Conservation (phyloP, 2,113 vertebrate species). For the Gambusia affinis region DNA sequence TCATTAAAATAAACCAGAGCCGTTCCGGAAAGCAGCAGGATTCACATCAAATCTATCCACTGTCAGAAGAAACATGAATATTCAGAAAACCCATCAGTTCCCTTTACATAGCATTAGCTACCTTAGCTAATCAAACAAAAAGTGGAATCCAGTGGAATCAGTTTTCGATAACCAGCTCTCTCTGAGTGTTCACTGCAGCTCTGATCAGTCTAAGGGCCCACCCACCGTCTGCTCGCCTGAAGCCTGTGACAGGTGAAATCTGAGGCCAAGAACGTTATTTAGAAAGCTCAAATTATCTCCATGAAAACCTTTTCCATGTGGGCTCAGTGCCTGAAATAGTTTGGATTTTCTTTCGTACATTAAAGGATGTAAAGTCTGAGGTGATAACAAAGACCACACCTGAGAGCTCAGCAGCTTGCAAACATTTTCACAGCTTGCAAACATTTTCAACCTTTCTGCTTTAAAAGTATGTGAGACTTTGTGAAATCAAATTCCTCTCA, state of each 20-base stretch:
- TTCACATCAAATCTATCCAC: not conserved
- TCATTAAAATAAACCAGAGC: too few species aligned
- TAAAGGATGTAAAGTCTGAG: not conserved
- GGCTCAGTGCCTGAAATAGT: not conserved
- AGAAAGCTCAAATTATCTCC: not conserved
- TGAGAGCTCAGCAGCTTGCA: not conserved
- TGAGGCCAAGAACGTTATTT: not conserved
- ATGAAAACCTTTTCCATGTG: not conserved
- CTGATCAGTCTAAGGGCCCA: not conserved
- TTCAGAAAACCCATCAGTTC: not conserved
- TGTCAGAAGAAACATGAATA: not conserved
- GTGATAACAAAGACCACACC: slow-evolving; percentile 5
- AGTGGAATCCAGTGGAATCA: too few species aligned
- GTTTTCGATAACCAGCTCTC: not conserved
- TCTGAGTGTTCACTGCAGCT: not conserved
- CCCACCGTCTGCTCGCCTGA: not conserved
- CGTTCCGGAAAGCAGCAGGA: not conserved
- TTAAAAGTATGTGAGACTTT: slow-evolving; percentile 23
- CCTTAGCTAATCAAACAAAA: not conserved
- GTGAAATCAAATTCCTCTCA: slow-evolving; percentile 25
- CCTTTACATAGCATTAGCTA: not conserved
- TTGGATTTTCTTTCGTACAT: not conserved
- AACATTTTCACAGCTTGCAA: slow-evolving; percentile 1
- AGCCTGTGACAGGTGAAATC: not conserved
- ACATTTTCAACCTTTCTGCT: slow-evolving; percentile 12